These are phyloP conservation scores for Psephotus haematonotus DNA, from an alignment of 2,113 vertebrate species.

Conservation along the genomic window DNA sequence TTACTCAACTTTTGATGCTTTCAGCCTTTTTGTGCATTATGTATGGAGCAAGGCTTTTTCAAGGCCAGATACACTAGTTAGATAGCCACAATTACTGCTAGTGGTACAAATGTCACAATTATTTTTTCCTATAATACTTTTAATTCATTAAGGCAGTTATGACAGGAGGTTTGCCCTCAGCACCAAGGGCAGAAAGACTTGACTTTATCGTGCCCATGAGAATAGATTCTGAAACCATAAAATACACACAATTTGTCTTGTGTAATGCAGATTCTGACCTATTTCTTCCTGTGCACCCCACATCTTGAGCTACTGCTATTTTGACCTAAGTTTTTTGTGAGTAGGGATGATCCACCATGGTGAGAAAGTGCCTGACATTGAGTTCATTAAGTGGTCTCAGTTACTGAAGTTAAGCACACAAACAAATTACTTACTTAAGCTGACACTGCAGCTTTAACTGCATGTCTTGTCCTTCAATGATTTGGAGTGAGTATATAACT, in stretches of 20 bases:
- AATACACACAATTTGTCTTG: neutral
- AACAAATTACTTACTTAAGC: neutral
- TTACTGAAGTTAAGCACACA: neutral
- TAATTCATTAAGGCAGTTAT: neutral
- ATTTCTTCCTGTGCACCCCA: neutral
- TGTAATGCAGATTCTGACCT: neutral
- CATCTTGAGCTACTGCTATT: neutral
- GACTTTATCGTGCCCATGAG: accelerated
- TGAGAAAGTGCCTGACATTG: neutral
- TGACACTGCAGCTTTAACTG: neutral
- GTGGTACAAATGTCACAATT: accelerated
- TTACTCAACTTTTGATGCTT: neutral
- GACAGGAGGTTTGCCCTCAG: neutral
- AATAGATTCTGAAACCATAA: neutral
- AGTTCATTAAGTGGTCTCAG: neutral
- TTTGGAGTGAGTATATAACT: neutral
- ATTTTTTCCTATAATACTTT: neutral
- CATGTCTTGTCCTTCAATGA: neutral
- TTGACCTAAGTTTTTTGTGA: neutral
- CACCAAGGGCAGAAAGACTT: neutral
- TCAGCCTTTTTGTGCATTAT: neutral
- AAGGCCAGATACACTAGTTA: neutral
- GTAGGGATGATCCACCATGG: neutral
- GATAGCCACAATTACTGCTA: neutral
- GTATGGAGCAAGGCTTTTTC: neutral